Evolutionary conservation across 92 coral and sea anemone species (phyloP), one percentile per base, ranked within the genome.

Genomic region (Porites lobata): DNA sequence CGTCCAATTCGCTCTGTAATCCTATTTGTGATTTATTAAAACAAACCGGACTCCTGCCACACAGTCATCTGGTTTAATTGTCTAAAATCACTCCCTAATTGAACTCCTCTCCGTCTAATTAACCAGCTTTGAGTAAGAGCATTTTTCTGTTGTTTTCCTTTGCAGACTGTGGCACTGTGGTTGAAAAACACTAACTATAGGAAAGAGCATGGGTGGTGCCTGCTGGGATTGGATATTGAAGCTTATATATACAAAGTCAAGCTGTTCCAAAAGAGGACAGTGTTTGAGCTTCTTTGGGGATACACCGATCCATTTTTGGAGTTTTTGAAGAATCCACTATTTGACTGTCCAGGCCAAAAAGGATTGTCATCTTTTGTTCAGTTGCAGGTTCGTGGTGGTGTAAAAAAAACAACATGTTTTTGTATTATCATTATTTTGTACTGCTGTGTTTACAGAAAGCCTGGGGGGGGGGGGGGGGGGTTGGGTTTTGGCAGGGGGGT

Each of bases 281-380:
- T 95, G 7, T 57, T 82, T 68, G 91, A 96, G 77, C 70, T 92
- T 64, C 91, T 96, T 12, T 96, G 99, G 99, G 99, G 99, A 1
- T 93, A 96, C 68, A 81, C 69, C 13, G 99, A 96, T 77, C 90
- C 92, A 7, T 59, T 85, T 17, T 73, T 92, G 1, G 76, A 68
- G 57, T 19, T 51, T 50, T 12, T 85, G 15, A 61, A 52, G 21
- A 43, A 61, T 18, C 80, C 74, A 56, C 43, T 29, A 3, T 1
- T 54, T 1, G 8, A 1, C 14, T 95, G 98, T 61, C 94, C 98
- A 32, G 72, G 69, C 10, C 92, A 83, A 5, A 73, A 82, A 19
- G 98, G 93, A 21, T 38, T 95, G 19, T 77, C 85, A 19, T 85
- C 91, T 11, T 87, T 93, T 52, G 71, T 95, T 47, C 98, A 95